Percentiles rank a stretch among this genome's conserved stretches.
Evolutionary conservation across 2,888 invertebrate genomes (phyloP).

Genomic region (Hirtodrosophila histrioides): DNA sequence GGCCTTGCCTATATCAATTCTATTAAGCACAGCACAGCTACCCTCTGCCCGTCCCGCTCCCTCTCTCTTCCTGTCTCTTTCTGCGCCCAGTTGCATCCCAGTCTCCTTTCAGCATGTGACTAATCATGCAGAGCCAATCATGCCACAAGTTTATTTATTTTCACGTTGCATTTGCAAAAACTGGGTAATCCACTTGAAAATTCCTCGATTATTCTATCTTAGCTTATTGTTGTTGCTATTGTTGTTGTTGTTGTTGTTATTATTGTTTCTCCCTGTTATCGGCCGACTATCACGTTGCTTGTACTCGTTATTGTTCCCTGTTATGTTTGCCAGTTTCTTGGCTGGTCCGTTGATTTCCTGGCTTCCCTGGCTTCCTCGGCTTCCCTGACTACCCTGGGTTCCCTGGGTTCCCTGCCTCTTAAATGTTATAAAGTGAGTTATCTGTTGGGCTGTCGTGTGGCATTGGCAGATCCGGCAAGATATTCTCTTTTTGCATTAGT

Average conservation of each 20-base stretch:
- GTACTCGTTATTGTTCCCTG: slow-evolving; percentile 78
- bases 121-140: slow-evolving; percentile 78
- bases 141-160: slow-evolving; percentile 80
- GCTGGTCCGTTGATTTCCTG: slow-evolving; percentile 17
- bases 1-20: slow-evolving; percentile 78
- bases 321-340: slow-evolving; percentile 59
- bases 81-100: too few relatives aligned
- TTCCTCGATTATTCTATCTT: slow-evolving; percentile 71
- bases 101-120: slow-evolving; percentile 68
- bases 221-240: slow-evolving; percentile 44
- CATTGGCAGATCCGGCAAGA: slow-evolving; percentile 35
- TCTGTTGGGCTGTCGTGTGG: slow-evolving; percentile 68
- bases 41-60: slow-evolving; percentile 20
- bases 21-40: slow-evolving; percentile 73
- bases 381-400: slow-evolving; percentile 17
- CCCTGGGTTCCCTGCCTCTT: slow-evolving; percentile 39
- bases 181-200: slow-evolving; percentile 79
- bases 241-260: slow-evolving; percentile 27
- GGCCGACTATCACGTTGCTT: slow-evolving; percentile 70
- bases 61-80: slow-evolving; percentile 9
- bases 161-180: slow-evolving; percentile 73
- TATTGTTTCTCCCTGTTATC: slow-evolving; percentile 64
- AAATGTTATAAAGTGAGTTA: slow-evolving; percentile 72
- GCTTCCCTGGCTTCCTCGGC: slow-evolving; percentile 46
- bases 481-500: slow-evolving; percentile 28